Percentiles rank a stretch among this genome's conserved stretches.
Evolutionary conservation across 2,888 invertebrate species (phyloP).

Genomic region (Chromoteleia sp.): DNA sequence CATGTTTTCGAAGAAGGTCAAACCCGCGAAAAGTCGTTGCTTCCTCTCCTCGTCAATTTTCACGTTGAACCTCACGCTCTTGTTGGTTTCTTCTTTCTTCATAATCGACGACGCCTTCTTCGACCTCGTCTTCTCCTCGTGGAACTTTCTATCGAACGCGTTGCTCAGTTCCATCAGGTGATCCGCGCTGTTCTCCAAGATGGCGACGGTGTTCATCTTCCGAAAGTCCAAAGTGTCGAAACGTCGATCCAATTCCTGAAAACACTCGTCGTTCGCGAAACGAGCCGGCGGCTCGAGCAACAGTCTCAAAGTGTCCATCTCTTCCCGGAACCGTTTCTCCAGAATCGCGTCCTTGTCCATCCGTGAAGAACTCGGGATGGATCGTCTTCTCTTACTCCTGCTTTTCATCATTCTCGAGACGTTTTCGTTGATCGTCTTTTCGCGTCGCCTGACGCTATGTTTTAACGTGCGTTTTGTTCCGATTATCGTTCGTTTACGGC

Average conservation of each 20-base stretch:
- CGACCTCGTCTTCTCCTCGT: conserved; percentile 1
- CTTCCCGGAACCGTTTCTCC: conserved; percentile 75
- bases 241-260: conserved; percentile 75
- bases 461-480: conserved; percentile 69
- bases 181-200: conserved; percentile 68
- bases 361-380: not conserved
- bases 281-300: conserved; percentile 78
- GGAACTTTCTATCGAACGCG: conserved; percentile 43
- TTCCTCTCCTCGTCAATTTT: conserved; percentile 60
- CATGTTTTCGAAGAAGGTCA: conserved; percentile 45
- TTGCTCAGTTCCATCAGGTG: conserved; percentile 42
- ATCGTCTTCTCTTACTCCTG: too few relatives aligned
- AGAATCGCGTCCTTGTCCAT: conserved; percentile 5
- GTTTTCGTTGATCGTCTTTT: conserved; percentile 49
- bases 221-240: conserved; percentile 80
- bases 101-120: conserved; percentile 18
- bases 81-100: conserved; percentile 59
- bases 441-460: conserved; percentile 71
- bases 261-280: conserved; percentile 75
- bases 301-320: conserved; percentile 77
- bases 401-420: conserved; percentile 10
- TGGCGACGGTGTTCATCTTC: conserved; percentile 81
- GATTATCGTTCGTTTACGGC: conserved; percentile 54
- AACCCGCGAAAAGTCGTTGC: conserved; percentile 13
- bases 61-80: conserved; percentile 79